Base-by-base conservation (phyloP, 2,113 vertebrate species). In the Helogale parvula region DNA sequence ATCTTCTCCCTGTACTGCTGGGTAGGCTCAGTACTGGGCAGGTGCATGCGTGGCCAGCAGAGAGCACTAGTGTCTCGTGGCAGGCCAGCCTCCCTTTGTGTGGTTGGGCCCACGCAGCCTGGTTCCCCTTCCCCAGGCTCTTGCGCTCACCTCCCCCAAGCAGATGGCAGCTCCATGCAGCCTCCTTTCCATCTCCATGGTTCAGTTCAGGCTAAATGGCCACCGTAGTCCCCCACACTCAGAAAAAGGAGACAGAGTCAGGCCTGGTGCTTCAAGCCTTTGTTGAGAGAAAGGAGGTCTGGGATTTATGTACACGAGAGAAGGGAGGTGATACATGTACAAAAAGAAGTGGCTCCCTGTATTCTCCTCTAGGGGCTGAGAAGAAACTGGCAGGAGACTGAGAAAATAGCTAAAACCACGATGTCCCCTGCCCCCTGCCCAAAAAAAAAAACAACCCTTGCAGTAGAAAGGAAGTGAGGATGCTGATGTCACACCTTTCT, bases 271-370 rank as follows among this genome's bases (percentile, higher is more conserved):
- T 93, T 97, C n/a, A 96, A 94, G 97, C 96, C 82, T 98, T 97
- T 97, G 95, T 97, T 97, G 69, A 94, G 68, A 96, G 63, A 68
- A 54, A 41, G 68, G 87, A 74, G 60, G 65, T 92, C 87, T 88
- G 50, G 65, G 89, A 68, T 97, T 97, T 98, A 97, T 97, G 25
- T 97, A 98, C 97, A 98, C 88, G 69, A 85, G 83, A 93, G 80
- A 84, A 89, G 76, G 93, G 68, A 97, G 80, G 65, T 72, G 92
- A 66, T 85, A 92, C 96, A 98, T 98, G 60, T 98, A 98, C 96
- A 98, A 97, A 97, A 97, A 90, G 57, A 85, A 89, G 6, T 66
- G 52, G 71, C n/a, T 41, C 77, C 89, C 72, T 35, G 7, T 31
- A 41, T n/a, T 95, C 38, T 85, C 71, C 93, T 92, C 54, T 29